Conservation (phyloP, 1,140 invertebrate species). For the Drosophila nebulosa region DNA sequence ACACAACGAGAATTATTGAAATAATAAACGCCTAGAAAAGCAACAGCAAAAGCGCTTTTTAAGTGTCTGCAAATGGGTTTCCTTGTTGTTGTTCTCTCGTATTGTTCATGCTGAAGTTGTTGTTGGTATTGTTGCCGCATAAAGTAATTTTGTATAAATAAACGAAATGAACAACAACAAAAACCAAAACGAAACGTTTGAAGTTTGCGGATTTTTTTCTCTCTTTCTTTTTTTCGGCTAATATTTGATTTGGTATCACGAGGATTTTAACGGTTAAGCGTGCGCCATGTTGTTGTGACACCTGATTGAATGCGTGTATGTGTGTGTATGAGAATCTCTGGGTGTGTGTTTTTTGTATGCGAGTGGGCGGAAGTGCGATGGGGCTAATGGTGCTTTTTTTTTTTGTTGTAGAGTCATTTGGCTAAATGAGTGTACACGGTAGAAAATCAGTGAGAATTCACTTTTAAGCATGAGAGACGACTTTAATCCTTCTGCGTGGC, state of each 20-base stretch:
- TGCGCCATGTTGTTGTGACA: conserved; percentile 32
- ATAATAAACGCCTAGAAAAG: conserved; percentile 54
- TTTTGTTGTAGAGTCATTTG: not conserved
- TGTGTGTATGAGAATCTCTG: no score
- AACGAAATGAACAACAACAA: conserved; percentile 28
- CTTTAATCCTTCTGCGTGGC: no score
- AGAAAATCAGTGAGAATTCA: not conserved
- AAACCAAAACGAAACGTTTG: conserved; percentile 35
- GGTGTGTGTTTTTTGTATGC: not conserved
- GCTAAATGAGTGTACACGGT: not conserved
- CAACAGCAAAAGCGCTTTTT: conserved; percentile 53
- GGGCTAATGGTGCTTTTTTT: not conserved
- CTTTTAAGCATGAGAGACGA: not conserved
- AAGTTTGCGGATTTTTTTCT: conserved; percentile 51
- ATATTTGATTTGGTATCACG: not conserved
- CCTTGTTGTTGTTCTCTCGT: not conserved
- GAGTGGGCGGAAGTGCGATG: not conserved
- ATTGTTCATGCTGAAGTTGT: not conserved
- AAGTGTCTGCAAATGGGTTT: conserved; percentile 57
- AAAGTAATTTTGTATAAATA: conserved; percentile 75
- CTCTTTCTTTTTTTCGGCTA: not conserved
- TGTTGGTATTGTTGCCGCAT: conserved; percentile 32
- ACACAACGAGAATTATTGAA: conserved; percentile 59
- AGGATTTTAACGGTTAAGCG: conserved; percentile 26
- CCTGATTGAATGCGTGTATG: conserved; percentile 1